A percentile compares a stretch with the other conserved stretches of the same genome.
Conservation (phyloP, 2,113 vertebrate species). For the Dromaius novaehollandiae region DNA sequence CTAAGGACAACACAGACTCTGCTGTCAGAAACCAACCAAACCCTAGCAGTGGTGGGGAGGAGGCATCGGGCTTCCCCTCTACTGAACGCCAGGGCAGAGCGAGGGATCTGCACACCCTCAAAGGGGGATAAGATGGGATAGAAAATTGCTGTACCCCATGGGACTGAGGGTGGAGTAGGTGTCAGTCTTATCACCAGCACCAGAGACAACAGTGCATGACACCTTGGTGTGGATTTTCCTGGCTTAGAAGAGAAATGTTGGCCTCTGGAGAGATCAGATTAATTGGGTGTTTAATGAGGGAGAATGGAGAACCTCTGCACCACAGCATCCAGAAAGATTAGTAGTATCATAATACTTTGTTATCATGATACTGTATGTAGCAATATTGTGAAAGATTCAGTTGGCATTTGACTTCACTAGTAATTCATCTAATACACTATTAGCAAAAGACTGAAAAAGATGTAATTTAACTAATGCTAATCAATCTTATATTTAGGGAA, state of each 20-base stretch:
- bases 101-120: neutral
- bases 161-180: neutral
- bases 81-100: neutral
- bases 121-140: neutral
- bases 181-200: too few relatives aligned
- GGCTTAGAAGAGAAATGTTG: too few relatives aligned
- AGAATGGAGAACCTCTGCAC: too few relatives aligned
- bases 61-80: neutral
- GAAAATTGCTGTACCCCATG: neutral
- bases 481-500: neutral
- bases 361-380: fast-evolving
- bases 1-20: neutral
- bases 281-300: too few relatives aligned
- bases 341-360: too few relatives aligned
- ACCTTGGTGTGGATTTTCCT: too few relatives aligned
- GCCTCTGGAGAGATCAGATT: too few relatives aligned
- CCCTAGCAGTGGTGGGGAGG: neutral
- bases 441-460: neutral
- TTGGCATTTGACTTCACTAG: neutral
- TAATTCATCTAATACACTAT: neutral
- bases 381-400: neutral
- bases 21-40: neutral
- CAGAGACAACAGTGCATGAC: too few relatives aligned
- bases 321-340: too few relatives aligned
- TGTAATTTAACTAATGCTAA: neutral